These are phyloP conservation scores for Bambusicola thoracicus DNA, from an alignment of 2,113 vertebrate genomes.

Conservation along the genomic window DNA sequence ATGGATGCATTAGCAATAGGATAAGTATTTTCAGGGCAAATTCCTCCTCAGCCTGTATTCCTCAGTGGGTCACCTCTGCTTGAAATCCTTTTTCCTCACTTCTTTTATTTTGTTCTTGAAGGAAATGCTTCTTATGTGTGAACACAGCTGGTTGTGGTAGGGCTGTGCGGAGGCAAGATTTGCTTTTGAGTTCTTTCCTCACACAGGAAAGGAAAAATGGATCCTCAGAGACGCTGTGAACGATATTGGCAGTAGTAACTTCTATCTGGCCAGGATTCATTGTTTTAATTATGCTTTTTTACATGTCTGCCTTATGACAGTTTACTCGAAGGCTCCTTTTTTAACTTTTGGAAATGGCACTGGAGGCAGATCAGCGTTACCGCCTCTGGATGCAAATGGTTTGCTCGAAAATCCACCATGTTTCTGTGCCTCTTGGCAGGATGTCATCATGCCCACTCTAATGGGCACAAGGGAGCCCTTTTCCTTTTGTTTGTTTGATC, in stretches of 20 bases:
- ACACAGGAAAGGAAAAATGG: conserved; percentile 44
- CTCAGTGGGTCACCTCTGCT: conserved; percentile 26
- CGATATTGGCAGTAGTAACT: conserved; percentile 37
- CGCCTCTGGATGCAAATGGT: background rate
- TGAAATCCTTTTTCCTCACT: background rate
- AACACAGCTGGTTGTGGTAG: conserved; percentile 39
- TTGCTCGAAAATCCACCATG: background rate
- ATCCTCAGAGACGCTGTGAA: conserved; percentile 25
- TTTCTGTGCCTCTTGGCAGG: background rate
- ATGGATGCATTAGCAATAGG: background rate
- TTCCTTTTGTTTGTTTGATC: conserved; percentile 20
- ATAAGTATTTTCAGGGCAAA: background rate
- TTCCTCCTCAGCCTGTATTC: conserved; percentile 1
- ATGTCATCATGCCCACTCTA: background rate
- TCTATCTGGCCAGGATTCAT: conserved; percentile 1
- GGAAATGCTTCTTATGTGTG: conserved; percentile 1
- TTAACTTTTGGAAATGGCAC: background rate
- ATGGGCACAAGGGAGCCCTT: background rate
- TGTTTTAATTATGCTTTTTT: conserved; percentile 32
- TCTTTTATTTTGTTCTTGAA: conserved; percentile 22
- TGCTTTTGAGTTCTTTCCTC: conserved; percentile 28
- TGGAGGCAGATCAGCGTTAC: background rate
- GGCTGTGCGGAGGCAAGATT: background rate
- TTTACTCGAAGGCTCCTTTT: background rate
- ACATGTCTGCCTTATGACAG: background rate